Evolutionary conservation across 2,888 invertebrate genomes (phyloP).

Genomic region (Lasioglossum pauxillum): DNA sequence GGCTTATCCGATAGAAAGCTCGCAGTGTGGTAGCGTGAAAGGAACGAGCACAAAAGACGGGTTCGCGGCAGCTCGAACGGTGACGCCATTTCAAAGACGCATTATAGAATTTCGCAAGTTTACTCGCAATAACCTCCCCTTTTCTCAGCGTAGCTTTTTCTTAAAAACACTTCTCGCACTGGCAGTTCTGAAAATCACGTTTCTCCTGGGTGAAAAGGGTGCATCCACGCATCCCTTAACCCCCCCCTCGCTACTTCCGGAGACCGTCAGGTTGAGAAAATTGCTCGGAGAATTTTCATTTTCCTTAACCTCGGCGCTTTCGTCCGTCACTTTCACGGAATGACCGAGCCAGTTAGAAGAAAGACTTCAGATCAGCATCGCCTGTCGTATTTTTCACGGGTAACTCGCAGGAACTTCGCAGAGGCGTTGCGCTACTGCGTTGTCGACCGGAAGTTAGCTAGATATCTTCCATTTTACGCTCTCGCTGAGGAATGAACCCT

Average conservation of each 20-base stretch:
- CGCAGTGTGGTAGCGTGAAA: not conserved
- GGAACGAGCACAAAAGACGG: not conserved
- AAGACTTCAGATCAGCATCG: conserved; percentile 25
- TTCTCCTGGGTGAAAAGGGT: conserved; percentile 19
- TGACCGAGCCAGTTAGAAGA: conserved; percentile 17
- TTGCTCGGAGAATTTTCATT: conserved; percentile 46
- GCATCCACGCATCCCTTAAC: conserved; percentile 38
- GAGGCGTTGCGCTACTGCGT: not conserved
- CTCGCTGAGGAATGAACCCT: not conserved
- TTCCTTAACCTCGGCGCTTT: conserved; percentile 23
- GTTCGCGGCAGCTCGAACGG: conserved; percentile 8
- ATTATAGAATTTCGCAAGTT: conserved; percentile 36
- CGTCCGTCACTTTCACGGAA: conserved; percentile 23
- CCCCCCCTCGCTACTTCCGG: not conserved
- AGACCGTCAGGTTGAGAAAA: conserved; percentile 33
- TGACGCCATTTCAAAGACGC: conserved; percentile 24
- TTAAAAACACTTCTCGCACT: conserved; percentile 4
- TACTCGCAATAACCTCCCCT: conserved; percentile 6
- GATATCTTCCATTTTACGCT: not conserved
- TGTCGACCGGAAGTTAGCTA: not conserved
- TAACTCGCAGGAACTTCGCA: not conserved
- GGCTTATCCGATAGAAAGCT: not conserved
- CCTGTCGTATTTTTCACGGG: not conserved
- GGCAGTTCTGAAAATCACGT: conserved; percentile 38
- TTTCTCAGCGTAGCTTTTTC: not conserved